Evolutionary conservation across 30 jellyfish, hydroid and myxozoan genomes (phyloP), one percentile per base, ranked within the genome.

Genomic region (Chrysaora quinquecirrha): DNA sequence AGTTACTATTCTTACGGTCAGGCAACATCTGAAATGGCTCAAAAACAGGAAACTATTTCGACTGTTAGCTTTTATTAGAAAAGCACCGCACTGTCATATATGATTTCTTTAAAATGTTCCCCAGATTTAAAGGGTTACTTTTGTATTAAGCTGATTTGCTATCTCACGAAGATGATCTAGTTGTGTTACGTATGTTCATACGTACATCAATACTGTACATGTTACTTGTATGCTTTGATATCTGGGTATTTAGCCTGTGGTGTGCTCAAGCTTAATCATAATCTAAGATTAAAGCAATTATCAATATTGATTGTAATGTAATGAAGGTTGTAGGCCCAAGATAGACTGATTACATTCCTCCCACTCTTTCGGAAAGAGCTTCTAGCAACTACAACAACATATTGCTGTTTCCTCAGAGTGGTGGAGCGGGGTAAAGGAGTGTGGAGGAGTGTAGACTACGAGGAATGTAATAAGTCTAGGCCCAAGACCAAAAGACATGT

Each of bases 21-120:
- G 25, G 68, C 25, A 16, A 52, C 68, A 52, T 52, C 24, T 52
- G 68, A 52, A 3, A 52, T 2, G 68, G 29, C 68, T 52, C 68
- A 52, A 10, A 12, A 16, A 52, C 68, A 52, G 68, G 68, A 52
- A 52, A 52, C 68, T 16, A 16, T 3, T 20, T 10, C 68, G 68
- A 52, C 68, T 52, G 29, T 16, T 10, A 52, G 68, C 6, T 52
- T 52, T 7, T 10, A 52, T 52, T 52, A 20, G 19, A 52, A 43
- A 52, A 9, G 25, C 24, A 52, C 68, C 68, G 68, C 68, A 4
- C 25, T 52, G 68, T 52, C 68, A 10, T 3, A 10, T 25, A 4
- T 19, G 25, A 52, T 52, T 52, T 12, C 19, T 52, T 19, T 9
- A 52, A 25, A 52, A 10, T 52, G 25, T 16, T 52, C 19, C 68